These are phyloP conservation scores for Diplogasteroides magnus DNA, from an alignment of 1,140 invertebrate species.

Conservation along the genomic window DNA sequence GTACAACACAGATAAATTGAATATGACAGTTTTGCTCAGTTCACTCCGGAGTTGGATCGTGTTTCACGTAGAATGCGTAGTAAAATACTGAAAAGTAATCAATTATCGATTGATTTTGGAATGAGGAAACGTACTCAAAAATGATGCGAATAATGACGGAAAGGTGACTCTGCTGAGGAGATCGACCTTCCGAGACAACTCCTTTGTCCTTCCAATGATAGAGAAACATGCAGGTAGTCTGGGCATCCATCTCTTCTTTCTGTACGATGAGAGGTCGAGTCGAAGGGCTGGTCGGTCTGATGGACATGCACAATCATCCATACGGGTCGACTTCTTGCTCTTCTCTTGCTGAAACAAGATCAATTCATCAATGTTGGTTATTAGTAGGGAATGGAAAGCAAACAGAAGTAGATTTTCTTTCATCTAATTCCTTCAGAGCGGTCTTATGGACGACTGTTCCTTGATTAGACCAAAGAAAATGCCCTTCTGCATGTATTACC, in stretches of 20 bases:
- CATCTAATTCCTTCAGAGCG: slow-evolving; percentile 20
- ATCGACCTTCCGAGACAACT: slow-evolving; percentile 47
- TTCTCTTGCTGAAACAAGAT: slow-evolving; percentile 6
- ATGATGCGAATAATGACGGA: slow-evolving; percentile 33
- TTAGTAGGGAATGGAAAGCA: too few species aligned
- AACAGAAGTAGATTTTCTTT: too few species aligned
- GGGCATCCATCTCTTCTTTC: slow-evolving; percentile 20
- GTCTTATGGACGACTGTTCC: slow-evolving; percentile 24
- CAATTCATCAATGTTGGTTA: too few species aligned
- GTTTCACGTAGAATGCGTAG: slow-evolving; percentile 34
- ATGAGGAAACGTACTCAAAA: slow-evolving; percentile 25
- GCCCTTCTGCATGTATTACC: too few species aligned
- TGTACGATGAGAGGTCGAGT: slow-evolving; percentile 21
- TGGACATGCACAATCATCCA: slow-evolving; percentile 30
- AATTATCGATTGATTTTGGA: slow-evolving; percentile 3
- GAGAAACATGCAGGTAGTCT: neutral
- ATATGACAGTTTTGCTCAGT: neutral
- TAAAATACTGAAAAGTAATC: slow-evolving; percentile 35
- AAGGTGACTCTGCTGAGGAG: slow-evolving; percentile 42
- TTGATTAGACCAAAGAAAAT: slow-evolving; percentile 41
- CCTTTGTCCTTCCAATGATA: slow-evolving; percentile 28
- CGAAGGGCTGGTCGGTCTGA: slow-evolving; percentile 15
- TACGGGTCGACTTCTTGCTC: slow-evolving; percentile 24
- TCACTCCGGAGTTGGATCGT: too few species aligned
- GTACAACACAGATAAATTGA: slow-evolving; percentile 1